phyloP scores from a whole-genome alignment of 2,113 vertebrate genomes.

The Bufo gargarizans region DNA sequence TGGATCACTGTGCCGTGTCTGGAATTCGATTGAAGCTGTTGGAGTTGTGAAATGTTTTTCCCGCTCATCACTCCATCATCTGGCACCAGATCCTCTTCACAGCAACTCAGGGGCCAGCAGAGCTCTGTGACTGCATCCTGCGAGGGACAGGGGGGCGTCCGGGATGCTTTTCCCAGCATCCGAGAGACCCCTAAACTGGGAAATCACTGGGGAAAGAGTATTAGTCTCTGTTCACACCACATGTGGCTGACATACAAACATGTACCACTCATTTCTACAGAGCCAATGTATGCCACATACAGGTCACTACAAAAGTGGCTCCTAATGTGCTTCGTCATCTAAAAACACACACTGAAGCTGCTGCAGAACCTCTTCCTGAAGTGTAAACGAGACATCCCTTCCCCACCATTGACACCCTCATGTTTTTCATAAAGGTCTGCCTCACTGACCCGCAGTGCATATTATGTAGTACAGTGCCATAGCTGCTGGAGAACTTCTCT shows the following conservation, averaged over 20 bases:
- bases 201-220: not conserved
- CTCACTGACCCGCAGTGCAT: too few relatives aligned
- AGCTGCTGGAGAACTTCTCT: not conserved
- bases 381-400: too few relatives aligned
- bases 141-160: not conserved
- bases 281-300: not conserved
- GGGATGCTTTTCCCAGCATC: not conserved
- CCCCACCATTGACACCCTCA: too few relatives aligned
- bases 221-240: not conserved
- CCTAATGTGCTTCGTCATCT: not conserved
- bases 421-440: too few relatives aligned
- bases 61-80: not conserved
- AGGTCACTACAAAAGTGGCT: too few relatives aligned
- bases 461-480: too few relatives aligned
- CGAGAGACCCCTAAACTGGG: not conserved
- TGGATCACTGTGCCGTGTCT: slow-evolving; percentile 10
- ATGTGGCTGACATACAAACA: not conserved
- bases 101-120: too few relatives aligned
- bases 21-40: slow-evolving; percentile 36
- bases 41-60: slow-evolving; percentile 22
- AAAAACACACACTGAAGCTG: not conserved
- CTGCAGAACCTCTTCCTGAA: not conserved
- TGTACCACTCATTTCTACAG: not conserved
- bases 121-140: not conserved
- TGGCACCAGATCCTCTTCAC: not conserved